Base-by-base conservation (phyloP, 2,888 invertebrate species). In the Mycalesis mineus region DNA sequence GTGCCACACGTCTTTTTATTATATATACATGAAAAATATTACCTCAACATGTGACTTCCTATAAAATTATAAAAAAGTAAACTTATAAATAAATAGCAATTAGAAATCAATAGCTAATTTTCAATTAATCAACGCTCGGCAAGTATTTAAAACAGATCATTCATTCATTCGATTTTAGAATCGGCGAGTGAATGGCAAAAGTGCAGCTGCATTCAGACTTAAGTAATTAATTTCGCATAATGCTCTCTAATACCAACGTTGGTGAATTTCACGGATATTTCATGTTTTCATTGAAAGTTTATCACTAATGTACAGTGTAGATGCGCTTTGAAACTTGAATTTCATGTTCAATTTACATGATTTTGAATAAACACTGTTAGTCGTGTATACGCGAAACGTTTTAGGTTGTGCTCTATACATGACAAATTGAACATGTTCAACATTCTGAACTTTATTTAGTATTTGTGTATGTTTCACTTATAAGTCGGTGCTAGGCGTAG, bases 201-300 rank as follows among this genome's bases (percentile, higher is more conserved):
- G 33, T 15, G 47, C 33, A 45, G 45, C 11, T 47, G 47, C 47
- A 47, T 47, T 47, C 47, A 47, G 47, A 33, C 31, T 33, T 47
- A 47, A 47, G 47, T 47, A 47, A 47, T 47, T 47, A 47, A 47
- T 47, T 33, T 31, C 47, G 33, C 47, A 47, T 47, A 33, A 47
- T 47, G 31, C 14, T 15, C 33, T 47, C 47, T 47, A 33, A 33
- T 45, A 29, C 29, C 13, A 7, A 5, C 13, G 29, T 14, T 22
- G 45, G 13, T 45, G 45, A 13, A 45, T 45, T 28, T 6, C 29
- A 29, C 45, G 13, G 45, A 45, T 29, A 45, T 45, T 45, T 45
- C 29, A 29, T 14, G 29, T 45, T 45, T 29, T 45, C 45, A 14
- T 14, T 45, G 7, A 29, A 44, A 8, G n/a, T 44, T 28, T 44